These are phyloP conservation scores for Streblospio benedicti DNA, from an alignment of 1,140 invertebrate genomes.

Conservation along the genomic window DNA sequence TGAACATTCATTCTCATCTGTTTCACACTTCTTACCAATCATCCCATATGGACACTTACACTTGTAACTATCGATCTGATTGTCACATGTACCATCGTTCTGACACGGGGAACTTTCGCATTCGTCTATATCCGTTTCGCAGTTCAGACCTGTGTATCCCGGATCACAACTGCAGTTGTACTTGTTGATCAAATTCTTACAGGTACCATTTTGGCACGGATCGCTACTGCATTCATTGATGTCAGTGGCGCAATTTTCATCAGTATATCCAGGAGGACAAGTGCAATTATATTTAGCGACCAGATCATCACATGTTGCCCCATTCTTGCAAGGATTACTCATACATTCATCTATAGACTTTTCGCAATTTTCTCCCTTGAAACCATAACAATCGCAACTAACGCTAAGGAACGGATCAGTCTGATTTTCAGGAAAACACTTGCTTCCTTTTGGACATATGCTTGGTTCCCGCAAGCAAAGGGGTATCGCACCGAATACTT, in stretches of 20 bases:
- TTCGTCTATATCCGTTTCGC: conserved; percentile 11
- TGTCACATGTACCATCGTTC: conserved; percentile 8
- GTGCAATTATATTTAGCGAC: conserved; percentile 85
- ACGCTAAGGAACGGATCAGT: too few species aligned
- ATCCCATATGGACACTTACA: conserved; percentile 7
- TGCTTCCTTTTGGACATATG: too few species aligned
- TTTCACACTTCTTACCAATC: conserved; percentile 2
- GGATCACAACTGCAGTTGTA: conserved; percentile 15
- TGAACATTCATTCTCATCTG: background rate
- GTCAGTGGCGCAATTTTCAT: conserved; percentile 61
- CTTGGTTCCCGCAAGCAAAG: too few species aligned
- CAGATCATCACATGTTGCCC: conserved; percentile 72
- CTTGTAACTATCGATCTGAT: background rate
- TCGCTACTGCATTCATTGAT: background rate
- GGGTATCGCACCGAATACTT: too few species aligned
- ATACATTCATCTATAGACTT: conserved; percentile 50
- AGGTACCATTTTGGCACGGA: background rate
- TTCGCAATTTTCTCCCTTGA: too few species aligned
- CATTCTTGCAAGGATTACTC: conserved; percentile 72
- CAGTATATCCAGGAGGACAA: conserved; percentile 54
- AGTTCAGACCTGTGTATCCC: conserved; percentile 19
- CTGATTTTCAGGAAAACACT: too few species aligned
- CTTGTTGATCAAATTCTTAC: background rate
- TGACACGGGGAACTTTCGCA: conserved; percentile 8
- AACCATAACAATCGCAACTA: too few species aligned